Percentiles rank a stretch among this genome's conserved stretches.
phyloP scores from a whole-genome alignment of 35 echinoderm and acorn worm genomes.

The Apostichopus californicus region DNA sequence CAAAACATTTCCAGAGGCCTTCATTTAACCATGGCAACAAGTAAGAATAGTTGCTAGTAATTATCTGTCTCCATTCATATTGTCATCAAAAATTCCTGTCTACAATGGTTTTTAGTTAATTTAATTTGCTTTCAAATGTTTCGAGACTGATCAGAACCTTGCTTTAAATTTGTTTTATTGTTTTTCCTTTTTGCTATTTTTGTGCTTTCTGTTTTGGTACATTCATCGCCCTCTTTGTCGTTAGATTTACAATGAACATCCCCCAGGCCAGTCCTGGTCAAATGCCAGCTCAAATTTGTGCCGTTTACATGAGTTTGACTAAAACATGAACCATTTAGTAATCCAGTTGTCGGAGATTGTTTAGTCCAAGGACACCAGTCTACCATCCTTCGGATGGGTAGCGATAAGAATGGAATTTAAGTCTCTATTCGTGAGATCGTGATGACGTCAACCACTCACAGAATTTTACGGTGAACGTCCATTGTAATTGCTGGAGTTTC shows the following conservation, averaged over 20 bases:
- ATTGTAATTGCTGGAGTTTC: neutral
- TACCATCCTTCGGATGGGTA: neutral
- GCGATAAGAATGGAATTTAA: neutral
- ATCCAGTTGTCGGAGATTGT: neutral
- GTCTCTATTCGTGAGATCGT: neutral
- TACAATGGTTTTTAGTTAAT: no score
- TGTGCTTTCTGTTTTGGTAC: neutral
- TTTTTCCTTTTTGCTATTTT: neutral
- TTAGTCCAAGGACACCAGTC: neutral
- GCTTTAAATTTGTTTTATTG: no score
- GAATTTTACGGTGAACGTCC: slow-evolving; percentile 10
- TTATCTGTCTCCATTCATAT: no score
- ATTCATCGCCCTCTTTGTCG: neutral
- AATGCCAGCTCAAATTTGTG: slow-evolving; percentile 12
- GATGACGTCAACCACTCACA: neutral
- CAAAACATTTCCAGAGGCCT: no score
- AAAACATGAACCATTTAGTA: neutral
- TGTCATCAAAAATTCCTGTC: no score
- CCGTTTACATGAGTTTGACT: slow-evolving; percentile 6
- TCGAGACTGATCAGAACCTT: neutral
- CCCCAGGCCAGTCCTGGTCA: neutral
- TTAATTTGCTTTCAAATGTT: neutral
- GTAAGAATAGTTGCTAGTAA: no score
- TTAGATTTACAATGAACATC: no score
- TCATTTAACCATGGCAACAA: no score